Conservation (phyloP, 2,888 invertebrate genomes). For the Agrotis ipsilon region DNA sequence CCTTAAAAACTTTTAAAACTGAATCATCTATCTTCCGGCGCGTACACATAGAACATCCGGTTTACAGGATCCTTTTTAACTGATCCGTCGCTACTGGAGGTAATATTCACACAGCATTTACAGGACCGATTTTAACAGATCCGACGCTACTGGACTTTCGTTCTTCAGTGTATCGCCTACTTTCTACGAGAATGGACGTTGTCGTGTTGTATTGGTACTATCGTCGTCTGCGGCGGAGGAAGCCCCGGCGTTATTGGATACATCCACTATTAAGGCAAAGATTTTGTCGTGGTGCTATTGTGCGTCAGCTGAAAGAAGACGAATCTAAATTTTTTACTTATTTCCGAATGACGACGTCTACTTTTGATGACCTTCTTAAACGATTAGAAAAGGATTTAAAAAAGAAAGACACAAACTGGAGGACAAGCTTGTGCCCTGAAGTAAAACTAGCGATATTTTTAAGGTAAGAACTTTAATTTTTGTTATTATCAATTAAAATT, state of each 20-base stretch:
- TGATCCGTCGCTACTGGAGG: conserved; percentile 46
- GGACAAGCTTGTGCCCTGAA: conserved; percentile 50
- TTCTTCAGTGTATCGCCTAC: conserved; percentile 37
- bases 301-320: conserved; percentile 57
- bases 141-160: too few relatives aligned
- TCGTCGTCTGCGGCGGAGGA: conserved; percentile 56
- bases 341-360: conserved; percentile 32
- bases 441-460: conserved; percentile 44
- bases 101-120: too few relatives aligned
- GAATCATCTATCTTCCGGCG: too few relatives aligned
- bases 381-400: conserved; percentile 47
- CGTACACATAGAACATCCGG: too few relatives aligned
- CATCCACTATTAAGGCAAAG: conserved; percentile 6
- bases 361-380: conserved; percentile 49
- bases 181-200: conserved; percentile 41
- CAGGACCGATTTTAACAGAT: too few relatives aligned
- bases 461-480: conserved; percentile 50
- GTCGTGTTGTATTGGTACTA: conserved; percentile 62
- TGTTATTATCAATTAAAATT: conserved; percentile 9
- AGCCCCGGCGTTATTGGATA: conserved; percentile 55
- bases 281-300: conserved; percentile 22
- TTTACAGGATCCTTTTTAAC: conserved; percentile 31
- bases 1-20: too few relatives aligned
- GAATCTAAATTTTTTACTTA: conserved; percentile 56
- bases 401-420: conserved; percentile 44